These are phyloP conservation scores for Pseudococcus jackbeardsleyi DNA, from an alignment of 2,888 invertebrate species.

Conservation along the genomic window DNA sequence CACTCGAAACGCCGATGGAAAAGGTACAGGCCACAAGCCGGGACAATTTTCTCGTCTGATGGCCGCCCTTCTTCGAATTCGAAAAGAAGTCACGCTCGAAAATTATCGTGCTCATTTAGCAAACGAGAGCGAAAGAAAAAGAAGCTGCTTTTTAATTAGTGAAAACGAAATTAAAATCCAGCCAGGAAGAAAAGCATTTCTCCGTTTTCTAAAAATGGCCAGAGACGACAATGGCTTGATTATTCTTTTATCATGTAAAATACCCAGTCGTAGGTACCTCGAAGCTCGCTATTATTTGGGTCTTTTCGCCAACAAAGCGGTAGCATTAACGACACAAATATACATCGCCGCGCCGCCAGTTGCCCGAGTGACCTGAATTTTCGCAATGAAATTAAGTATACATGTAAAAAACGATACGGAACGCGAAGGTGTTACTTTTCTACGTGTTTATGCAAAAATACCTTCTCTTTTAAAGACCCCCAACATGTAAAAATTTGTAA, in stretches of 20 bases:
- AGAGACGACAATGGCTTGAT: slow-evolving; percentile 12
- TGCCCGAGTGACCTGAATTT: slow-evolving; percentile 15
- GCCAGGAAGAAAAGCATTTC: slow-evolving; percentile 11
- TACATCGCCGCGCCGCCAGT: background rate
- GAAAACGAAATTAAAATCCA: slow-evolving; percentile 33
- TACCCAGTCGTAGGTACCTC: slow-evolving; percentile 1
- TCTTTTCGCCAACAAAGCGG: slow-evolving; percentile 16
- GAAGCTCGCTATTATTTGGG: slow-evolving; percentile 1
- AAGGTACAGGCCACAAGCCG: too few relatives aligned
- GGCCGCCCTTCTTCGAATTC: background rate
- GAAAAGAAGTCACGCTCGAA: background rate
- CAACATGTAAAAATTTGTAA: background rate
- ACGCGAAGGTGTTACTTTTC: background rate
- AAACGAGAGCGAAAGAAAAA: background rate
- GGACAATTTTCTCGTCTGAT: background rate
- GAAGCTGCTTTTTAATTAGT: slow-evolving; percentile 22
- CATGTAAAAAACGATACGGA: background rate
- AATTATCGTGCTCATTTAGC: slow-evolving; percentile 3
- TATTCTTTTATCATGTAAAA: slow-evolving; percentile 38
- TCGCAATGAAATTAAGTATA: background rate
- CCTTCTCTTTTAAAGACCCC: background rate
- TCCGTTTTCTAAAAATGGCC: background rate
- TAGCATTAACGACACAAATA: slow-evolving; percentile 9
- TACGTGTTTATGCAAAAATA: background rate
- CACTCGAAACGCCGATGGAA: too few relatives aligned